Base-by-base conservation (phyloP, 2,888 invertebrate species). In the Balanococcus diminutus region DNA sequence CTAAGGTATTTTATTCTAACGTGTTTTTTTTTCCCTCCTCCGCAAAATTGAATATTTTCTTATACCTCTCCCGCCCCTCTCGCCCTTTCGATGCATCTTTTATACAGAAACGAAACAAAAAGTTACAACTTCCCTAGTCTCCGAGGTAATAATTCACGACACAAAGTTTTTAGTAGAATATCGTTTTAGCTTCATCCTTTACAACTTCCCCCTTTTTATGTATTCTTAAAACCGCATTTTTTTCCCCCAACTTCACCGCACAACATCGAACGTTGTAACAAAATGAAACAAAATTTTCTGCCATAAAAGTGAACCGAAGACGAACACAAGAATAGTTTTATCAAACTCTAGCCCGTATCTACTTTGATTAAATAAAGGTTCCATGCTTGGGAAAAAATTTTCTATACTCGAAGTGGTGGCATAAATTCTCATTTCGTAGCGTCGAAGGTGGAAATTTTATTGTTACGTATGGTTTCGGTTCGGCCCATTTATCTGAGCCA, bases 1-100 rank as follows among this genome's bases (percentile, higher is more conserved):
- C n/a, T n/a, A 36, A 79, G 75, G 75, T 79, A 79, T 79, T 79
- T 79, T 79, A 79, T 79, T 79, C 31, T 36, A 36, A 79, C 75
- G 75, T 36, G 5, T 61, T 61, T 36, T 56, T 56, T 56, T 51
- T 51, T 51, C 5, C 6, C 51, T 3, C 6, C 51, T 3, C 31
- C 1, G 36, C 75, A 79, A 79, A 79, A 79, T 79, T 79, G 75
- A 79, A 79, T 79, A 79, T 79, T 79, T 79, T 36, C 19, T 79
- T 36, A 11, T 36, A 19, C 36, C 22, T 11, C 25, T 25, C 0
- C 8, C 19, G 1, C 3, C 14, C 6, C 28, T 67, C 9, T 6
- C 11, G 22, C 25, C 22, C 11, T 67, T 28, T 19, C n/a, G n/a
- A n/a, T n/a, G 14, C 14, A 46, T 56, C 2, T n/a, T 56, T n/a